A percentile compares a stretch with the other conserved stretches of the same genome.
Conservation (phyloP, 2,888 invertebrate species). For the Hemithea aestivaria region DNA sequence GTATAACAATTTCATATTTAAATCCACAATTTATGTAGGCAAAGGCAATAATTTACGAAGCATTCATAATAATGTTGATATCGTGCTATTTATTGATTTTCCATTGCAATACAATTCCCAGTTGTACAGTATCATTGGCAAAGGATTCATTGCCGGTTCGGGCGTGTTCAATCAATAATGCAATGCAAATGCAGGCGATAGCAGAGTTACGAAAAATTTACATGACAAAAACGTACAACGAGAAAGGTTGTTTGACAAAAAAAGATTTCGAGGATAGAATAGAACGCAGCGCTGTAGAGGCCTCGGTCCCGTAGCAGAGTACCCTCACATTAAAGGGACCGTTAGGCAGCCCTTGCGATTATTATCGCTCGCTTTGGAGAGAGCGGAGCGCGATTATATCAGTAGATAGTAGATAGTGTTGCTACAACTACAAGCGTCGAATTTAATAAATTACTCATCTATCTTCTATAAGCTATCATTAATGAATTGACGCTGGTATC, state of each 20-base stretch:
- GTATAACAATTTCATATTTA: no score
- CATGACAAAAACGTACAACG: slow-evolving; percentile 20
- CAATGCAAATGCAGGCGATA: slow-evolving; percentile 14
- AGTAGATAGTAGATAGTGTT: slow-evolving; percentile 33
- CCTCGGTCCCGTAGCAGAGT: slow-evolving; percentile 25
- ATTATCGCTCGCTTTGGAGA: slow-evolving; percentile 41
- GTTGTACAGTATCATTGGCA: slow-evolving; percentile 1
- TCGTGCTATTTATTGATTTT: no score
- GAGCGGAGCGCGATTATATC: slow-evolving; percentile 49
- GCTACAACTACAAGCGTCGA: no score
- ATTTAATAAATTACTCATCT: no score
- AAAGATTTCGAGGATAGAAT: slow-evolving; percentile 34
- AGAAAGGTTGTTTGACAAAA: slow-evolving; percentile 22
- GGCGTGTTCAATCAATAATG: slow-evolving; percentile 2
- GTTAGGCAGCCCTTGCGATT: slow-evolving; percentile 56
- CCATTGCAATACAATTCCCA: no score
- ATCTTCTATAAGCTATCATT: no score
- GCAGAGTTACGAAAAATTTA: slow-evolving; percentile 13
- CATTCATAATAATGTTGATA: no score
- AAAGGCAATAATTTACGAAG: no score
- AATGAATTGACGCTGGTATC: no score
- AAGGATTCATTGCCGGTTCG: slow-evolving; percentile 2
- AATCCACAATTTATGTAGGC: no score
- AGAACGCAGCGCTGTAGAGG: slow-evolving; percentile 27
- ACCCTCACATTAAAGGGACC: slow-evolving; percentile 47